Evolutionary conservation across 1,140 invertebrate species (phyloP).

Genomic region (Sitophilus oryzae): DNA sequence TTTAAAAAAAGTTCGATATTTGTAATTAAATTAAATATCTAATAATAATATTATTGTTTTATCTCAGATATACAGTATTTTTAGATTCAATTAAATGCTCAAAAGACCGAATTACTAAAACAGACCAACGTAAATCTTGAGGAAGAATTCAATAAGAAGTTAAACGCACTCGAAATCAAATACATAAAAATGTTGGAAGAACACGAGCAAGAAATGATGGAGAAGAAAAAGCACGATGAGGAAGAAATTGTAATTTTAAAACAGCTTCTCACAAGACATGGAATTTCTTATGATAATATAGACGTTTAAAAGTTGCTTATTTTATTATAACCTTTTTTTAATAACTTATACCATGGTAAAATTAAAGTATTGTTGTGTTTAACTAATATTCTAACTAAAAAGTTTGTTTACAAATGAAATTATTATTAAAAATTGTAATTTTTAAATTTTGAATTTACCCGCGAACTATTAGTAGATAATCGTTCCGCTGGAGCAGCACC

Average conservation of each 20-base stretch:
- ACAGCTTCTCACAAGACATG: constrained; percentile 17
- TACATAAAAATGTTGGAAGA: constrained; percentile 29
- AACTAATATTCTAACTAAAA: too few relatives aligned
- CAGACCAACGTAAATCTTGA: constrained; percentile 17
- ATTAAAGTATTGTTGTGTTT: too few relatives aligned
- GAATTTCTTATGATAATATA: constrained; percentile 6
- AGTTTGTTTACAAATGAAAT: too few relatives aligned
- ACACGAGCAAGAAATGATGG: constrained; percentile 21
- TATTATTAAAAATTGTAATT: too few relatives aligned
- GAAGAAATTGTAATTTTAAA: constrained; percentile 15
- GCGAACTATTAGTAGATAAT: neutral
- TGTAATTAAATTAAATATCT: too few relatives aligned
- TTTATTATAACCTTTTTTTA: too few relatives aligned
- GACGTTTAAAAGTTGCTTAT: too few relatives aligned
- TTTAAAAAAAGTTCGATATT: too few relatives aligned
- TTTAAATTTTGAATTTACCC: neutral
- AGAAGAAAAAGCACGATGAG: constrained; percentile 23
- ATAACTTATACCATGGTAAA: too few relatives aligned
- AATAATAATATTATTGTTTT: neutral
- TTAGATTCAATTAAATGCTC: constrained; percentile 25
- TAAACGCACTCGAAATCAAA: constrained; percentile 28
- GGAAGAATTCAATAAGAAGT: constrained; percentile 23
- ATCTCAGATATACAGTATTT: constrained; percentile 6
- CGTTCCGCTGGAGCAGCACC: neutral
- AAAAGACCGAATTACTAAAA: constrained; percentile 23